Percentiles rank a stretch among this genome's conserved stretches.
phyloP scores from a whole-genome alignment of 1,140 invertebrate genomes.

The Polyergus mexicanus region DNA sequence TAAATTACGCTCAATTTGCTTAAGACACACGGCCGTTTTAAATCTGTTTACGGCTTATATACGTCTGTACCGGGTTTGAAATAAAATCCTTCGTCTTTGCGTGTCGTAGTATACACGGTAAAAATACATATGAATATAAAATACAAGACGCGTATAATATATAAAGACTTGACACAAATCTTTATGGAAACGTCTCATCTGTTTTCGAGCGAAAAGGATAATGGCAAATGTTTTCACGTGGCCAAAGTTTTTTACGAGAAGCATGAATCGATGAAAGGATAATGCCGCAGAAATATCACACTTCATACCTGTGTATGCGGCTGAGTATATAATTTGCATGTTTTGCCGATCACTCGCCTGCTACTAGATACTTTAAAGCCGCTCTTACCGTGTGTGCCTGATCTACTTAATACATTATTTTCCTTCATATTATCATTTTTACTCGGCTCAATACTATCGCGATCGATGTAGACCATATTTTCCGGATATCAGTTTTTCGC shows the following conservation, averaged over 20 bases:
- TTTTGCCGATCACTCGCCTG: constrained; percentile 45
- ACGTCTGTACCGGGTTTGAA: neutral
- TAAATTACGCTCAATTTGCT: constrained; percentile 39
- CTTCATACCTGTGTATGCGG: neutral
- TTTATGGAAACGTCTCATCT: neutral
- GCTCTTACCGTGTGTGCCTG: constrained; percentile 49
- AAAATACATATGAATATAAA: neutral
- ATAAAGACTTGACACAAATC: neutral
- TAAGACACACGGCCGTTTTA: constrained; percentile 16
- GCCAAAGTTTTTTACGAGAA: neutral
- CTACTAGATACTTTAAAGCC: constrained; percentile 33
- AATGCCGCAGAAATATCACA: constrained; percentile 32
- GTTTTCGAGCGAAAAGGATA: neutral
- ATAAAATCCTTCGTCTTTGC: neutral
- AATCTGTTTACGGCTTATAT: neutral
- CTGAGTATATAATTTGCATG: constrained; percentile 51
- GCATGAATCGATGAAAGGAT: constrained; percentile 42
- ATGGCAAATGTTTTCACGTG: constrained; percentile 14
- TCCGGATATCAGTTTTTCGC: neutral
- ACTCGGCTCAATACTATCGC: constrained; percentile 7
- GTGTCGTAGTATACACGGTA: neutral
- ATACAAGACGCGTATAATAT: neutral
- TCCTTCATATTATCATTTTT: neutral
- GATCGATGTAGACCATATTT: constrained; percentile 6
- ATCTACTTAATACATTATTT: constrained; percentile 57